Conservation (phyloP, 2,888 invertebrate genomes). For the Adela reaumurella region DNA sequence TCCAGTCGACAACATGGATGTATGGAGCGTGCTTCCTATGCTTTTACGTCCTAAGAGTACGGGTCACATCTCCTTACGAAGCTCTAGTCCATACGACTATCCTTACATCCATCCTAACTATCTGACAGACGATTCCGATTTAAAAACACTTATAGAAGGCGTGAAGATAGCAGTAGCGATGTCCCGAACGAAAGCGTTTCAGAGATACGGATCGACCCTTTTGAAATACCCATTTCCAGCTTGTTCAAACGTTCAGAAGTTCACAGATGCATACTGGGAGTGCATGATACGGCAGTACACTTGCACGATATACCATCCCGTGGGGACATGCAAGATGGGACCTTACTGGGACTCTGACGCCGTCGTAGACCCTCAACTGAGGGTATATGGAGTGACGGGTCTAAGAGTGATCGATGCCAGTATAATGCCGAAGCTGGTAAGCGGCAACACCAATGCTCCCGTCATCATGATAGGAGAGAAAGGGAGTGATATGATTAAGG, state of each 20-base stretch:
- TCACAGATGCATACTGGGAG: conserved; percentile 79
- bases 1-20: conserved; percentile 72
- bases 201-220: conserved; percentile 66
- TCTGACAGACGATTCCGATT: conserved; percentile 74
- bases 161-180: conserved; percentile 79
- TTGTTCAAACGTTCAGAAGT: conserved; percentile 64
- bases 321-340: conserved; percentile 88
- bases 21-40: conserved; percentile 83
- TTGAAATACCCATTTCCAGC: conserved; percentile 73
- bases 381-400: conserved; percentile 76
- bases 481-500: conserved; percentile 83
- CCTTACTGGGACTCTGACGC: conserved; percentile 81
- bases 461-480: conserved; percentile 90
- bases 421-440: conserved; percentile 82
- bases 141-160: conserved; percentile 77
- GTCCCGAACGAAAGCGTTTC: conserved; percentile 76
- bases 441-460: conserved; percentile 84
- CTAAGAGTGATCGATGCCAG: conserved; percentile 81
- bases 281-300: conserved; percentile 83
- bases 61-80: conserved; percentile 77
- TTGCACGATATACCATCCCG: conserved; percentile 81
- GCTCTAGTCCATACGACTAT: conserved; percentile 80
- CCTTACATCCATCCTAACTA: conserved; percentile 93
- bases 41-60: conserved; percentile 78
- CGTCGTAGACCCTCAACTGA: conserved; percentile 75